Evolutionary conservation across 2,797 vertebrate species (phyloP).

Genomic region (Lophotriccus pileatus): DNA sequence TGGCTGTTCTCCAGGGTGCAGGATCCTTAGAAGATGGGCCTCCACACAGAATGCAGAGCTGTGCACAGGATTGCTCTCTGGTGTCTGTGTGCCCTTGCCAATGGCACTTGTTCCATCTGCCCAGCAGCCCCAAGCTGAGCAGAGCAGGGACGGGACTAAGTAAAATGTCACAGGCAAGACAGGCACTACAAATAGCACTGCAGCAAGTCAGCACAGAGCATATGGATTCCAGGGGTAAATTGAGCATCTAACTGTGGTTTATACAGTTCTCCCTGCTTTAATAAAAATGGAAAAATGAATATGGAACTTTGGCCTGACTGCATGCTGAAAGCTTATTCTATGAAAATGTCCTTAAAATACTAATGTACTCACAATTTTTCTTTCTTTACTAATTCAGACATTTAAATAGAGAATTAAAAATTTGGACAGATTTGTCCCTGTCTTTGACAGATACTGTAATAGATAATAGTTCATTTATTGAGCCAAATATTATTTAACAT

Average conservation of each 20-base stretch:
- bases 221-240: neutral
- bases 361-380: neutral
- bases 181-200: neutral
- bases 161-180: neutral
- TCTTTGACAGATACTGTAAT: neutral
- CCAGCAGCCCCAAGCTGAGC: neutral
- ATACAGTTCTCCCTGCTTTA: neutral
- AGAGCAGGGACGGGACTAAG: neutral
- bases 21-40: neutral
- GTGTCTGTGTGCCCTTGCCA: neutral
- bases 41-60: neutral
- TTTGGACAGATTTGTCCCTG: neutral
- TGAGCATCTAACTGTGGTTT: neutral
- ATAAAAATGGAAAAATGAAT: neutral
- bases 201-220: neutral
- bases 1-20: neutral
- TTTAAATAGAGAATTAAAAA: slow-evolving; percentile 1
- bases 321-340: neutral
- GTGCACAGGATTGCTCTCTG: rapidly evolving
- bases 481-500: slow-evolving; percentile 35
- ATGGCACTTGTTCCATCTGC: neutral
- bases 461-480: slow-evolving; percentile 8
- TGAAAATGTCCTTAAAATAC: neutral
- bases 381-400: neutral
- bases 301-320: neutral